Evolutionary conservation across 2,888 invertebrate species (phyloP), one percentile per base, ranked within the genome.

Genomic region (Cremastinae sp.): DNA sequence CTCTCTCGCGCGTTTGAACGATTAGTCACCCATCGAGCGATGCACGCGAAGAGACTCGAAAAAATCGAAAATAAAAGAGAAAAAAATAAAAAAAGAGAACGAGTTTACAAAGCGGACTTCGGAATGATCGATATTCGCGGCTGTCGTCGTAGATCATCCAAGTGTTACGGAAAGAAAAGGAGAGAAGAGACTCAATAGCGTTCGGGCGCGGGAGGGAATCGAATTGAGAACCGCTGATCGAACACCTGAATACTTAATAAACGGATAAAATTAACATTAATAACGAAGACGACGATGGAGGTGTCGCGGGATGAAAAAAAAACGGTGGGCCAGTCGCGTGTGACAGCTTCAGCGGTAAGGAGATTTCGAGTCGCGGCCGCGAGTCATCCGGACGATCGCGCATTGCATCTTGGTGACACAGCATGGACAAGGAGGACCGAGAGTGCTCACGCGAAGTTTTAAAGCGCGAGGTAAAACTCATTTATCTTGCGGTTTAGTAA

Each of bases 181-280:
- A 28, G 22, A 16, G 43, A 55, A n/a, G 41, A 28, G 14, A 16
- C 2, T 53, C 14, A 39, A 12, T 18, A 37, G 9, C 16, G n/a
- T n/a, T n/a, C 14, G 14, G 10, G 5, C 20, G 18, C 12, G 37
- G 53, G 39, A 20, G 28, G 1, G 41, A 55, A 47, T 45, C 62
- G 56, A 45, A 62, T 75, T 87, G 89, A 88, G 88, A 86, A 79
- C 84, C 88, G 64, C 87, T 89, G 87, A 49, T 72, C 80, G 87
- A 89, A 89, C 89, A 89, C 89, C 89, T 89, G 89, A 89, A 89
- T 88, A 89, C 89, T 89, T 89, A 88, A 87, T 87, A 89, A 89
- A 89, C 85, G 89, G 87, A 89, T 89, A 88, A 88, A 89, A 89
- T 88, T 88, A 88, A 88, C 88, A 89, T 89, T 88, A 89, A 89